Evolutionary conservation across 1,140 invertebrate genomes (phyloP).

Genomic region (Ectropis grisescens): DNA sequence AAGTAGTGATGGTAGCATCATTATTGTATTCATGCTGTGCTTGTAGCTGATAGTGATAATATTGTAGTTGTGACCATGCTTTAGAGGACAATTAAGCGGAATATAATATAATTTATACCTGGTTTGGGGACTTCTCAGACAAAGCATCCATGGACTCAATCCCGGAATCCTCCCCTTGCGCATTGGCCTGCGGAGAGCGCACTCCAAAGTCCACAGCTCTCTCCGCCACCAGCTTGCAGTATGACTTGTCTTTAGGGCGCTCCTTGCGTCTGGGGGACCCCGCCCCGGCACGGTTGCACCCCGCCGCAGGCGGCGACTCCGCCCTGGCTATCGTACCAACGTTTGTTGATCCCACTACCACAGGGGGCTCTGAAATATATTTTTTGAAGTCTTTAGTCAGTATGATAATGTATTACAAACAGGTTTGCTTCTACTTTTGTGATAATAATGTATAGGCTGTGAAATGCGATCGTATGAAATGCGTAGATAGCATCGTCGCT

Average conservation of each 20-base stretch:
- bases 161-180: conserved; percentile 88
- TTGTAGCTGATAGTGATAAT: too few relatives aligned
- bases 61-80: too few relatives aligned
- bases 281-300: conserved; percentile 23
- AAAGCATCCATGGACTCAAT: conserved; percentile 94
- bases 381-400: too few relatives aligned
- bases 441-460: too few relatives aligned
- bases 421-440: too few relatives aligned
- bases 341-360: conserved; percentile 74
- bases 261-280: conserved; percentile 55
- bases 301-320: conserved; percentile 33
- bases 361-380: conserved; percentile 59
- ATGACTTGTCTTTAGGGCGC: conserved; percentile 69
- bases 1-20: too few relatives aligned
- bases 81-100: too few relatives aligned
- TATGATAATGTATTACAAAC: too few relatives aligned
- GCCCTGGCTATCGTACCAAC: conserved; percentile 70
- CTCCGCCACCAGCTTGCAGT: conserved; percentile 68
- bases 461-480: too few relatives aligned
- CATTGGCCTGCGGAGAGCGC: conserved; percentile 69
- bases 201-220: conserved; percentile 42
- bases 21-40: too few relatives aligned
- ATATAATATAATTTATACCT: too few relatives aligned
- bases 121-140: conserved; percentile 92
- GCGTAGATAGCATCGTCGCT: too few relatives aligned